A percentile compares a stretch with the other conserved stretches of the same genome.
Conservation (phyloP, 2,797 vertebrate genomes). For the Lagocephalus sceleratus region DNA sequence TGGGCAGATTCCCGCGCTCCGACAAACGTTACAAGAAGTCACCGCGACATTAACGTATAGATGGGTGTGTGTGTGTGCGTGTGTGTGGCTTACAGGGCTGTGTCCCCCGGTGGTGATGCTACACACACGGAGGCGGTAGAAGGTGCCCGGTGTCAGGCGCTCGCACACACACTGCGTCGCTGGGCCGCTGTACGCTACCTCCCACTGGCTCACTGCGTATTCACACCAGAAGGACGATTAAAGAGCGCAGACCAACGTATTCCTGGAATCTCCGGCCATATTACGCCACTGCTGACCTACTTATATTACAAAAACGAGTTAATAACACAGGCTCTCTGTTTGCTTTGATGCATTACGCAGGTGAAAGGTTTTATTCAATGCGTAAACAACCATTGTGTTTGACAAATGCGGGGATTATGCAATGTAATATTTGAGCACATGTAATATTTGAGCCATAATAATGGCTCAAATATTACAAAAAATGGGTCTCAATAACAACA, state of each 20-base stretch:
- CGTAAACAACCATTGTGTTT: conserved; percentile 3
- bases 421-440: too few relatives aligned
- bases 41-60: background rate
- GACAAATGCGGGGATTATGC: conserved; percentile 1
- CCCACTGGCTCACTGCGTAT: conserved; percentile 86
- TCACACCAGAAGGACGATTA: background rate
- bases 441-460: too few relatives aligned
- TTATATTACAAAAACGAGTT: conserved; percentile 13
- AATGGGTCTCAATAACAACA: too few relatives aligned
- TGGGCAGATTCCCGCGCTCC: too few relatives aligned
- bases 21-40: too few relatives aligned
- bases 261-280: background rate
- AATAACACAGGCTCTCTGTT: background rate
- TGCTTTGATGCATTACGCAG: background rate
- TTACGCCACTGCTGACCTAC: background rate
- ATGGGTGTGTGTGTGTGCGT: conserved; percentile 3
- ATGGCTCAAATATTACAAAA: too few relatives aligned
- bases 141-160: conserved; percentile 88
- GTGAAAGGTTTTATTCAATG: conserved; percentile 4
- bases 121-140: conserved; percentile 90
- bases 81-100: conserved; percentile 81
- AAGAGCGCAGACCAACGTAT: background rate
- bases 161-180: conserved; percentile 86
- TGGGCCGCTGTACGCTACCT: conserved; percentile 88
- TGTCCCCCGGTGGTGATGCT: conserved; percentile 95